Percentiles rank a stretch among this genome's conserved stretches.
These are phyloP conservation scores for Parnassius mnemosyne DNA, from an alignment of 2,888 invertebrate genomes.

Conservation along the genomic window DNA sequence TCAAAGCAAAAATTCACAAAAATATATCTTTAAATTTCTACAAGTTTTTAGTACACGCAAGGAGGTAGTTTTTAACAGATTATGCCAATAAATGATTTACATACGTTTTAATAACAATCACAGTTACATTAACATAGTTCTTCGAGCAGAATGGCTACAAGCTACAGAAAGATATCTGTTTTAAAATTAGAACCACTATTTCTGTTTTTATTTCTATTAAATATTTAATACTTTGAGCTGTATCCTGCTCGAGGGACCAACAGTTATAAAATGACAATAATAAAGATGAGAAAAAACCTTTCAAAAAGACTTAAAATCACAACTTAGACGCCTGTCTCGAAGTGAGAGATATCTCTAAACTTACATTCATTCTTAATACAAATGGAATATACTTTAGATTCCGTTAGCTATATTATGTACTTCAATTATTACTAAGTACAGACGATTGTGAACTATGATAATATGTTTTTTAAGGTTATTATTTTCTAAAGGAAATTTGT, in stretches of 20 bases:
- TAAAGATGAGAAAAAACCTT: constrained; percentile 61
- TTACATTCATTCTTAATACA: constrained; percentile 68
- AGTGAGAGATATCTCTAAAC: constrained; percentile 49
- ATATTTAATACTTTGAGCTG: constrained; percentile 10
- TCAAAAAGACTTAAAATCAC: constrained; percentile 74
- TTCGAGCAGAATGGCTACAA: constrained; percentile 16
- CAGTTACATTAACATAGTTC: constrained; percentile 42
- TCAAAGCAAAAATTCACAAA: constrained; percentile 28
- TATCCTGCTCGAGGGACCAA: constrained; percentile 26
- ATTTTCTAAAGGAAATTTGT: constrained; percentile 23
- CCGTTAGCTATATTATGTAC: constrained; percentile 70
- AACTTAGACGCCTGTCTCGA: constrained; percentile 64
- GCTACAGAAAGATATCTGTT: neutral
- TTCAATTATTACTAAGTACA: constrained; percentile 58
- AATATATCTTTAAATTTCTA: constrained; percentile 29
- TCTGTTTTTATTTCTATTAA: neutral
- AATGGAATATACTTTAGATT: constrained; percentile 69
- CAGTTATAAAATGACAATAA: constrained; percentile 42
- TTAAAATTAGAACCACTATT: neutral
- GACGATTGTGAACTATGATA: constrained; percentile 29
- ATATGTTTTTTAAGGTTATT: constrained; percentile 24
- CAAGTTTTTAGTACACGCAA: constrained; percentile 44
- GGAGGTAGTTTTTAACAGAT: constrained; percentile 54
- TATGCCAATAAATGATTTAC: constrained; percentile 58
- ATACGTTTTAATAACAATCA: constrained; percentile 52